These are phyloP conservation scores for Litocranius walleri DNA, from an alignment of 2,113 vertebrate genomes.

Conservation along the genomic window DNA sequence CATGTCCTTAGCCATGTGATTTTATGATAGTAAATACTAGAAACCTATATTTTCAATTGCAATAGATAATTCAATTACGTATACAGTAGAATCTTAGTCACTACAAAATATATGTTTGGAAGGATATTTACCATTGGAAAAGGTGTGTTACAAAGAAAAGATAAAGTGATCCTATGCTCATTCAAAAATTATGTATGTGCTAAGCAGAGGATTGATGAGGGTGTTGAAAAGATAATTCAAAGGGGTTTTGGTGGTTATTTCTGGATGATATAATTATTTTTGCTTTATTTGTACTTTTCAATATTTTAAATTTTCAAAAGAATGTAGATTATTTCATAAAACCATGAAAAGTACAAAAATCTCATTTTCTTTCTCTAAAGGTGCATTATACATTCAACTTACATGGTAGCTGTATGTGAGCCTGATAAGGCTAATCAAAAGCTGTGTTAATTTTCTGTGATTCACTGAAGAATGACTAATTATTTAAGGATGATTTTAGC, in stretches of 20 bases:
- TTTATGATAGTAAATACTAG: background rate
- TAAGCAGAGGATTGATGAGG: background rate
- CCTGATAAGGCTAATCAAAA: constrained; percentile 11
- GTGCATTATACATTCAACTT: background rate
- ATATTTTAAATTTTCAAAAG: background rate
- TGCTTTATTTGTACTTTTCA: background rate
- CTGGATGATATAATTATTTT: background rate
- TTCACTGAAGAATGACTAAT: background rate
- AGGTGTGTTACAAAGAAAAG: background rate
- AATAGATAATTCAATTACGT: background rate
- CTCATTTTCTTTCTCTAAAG: constrained; percentile 6
- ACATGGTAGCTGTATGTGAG: background rate
- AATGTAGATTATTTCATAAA: constrained; percentile 10
- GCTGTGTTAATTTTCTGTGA: background rate
- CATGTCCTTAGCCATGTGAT: background rate
- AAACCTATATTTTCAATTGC: background rate
- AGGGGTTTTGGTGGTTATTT: background rate
- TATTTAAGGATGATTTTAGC: background rate
- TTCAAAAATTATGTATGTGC: background rate
- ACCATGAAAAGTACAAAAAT: background rate
- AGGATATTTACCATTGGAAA: background rate
- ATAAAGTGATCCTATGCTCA: background rate
- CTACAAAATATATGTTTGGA: background rate
- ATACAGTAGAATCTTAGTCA: background rate
- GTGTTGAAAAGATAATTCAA: background rate